These are phyloP conservation scores for Merops nubicus DNA, from an alignment of 2,113 vertebrate species.

Conservation along the genomic window DNA sequence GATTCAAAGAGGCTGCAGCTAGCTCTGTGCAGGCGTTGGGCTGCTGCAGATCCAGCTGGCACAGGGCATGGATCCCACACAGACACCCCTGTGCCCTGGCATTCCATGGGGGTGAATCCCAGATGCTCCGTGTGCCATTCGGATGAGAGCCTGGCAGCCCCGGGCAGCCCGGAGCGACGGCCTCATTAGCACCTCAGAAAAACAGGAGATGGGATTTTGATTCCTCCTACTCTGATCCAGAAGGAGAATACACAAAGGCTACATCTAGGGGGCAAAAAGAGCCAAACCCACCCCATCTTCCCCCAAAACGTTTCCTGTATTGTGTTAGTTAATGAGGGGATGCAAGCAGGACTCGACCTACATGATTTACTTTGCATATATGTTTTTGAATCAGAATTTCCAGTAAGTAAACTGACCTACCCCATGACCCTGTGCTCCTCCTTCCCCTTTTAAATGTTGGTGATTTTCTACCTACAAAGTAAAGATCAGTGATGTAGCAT, in stretches of 20 bases:
- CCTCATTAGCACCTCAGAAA: not conserved
- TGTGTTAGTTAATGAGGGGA: not conserved
- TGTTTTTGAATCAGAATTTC: conserved; percentile 12
- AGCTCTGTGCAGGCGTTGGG: not conserved
- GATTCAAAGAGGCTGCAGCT: not conserved
- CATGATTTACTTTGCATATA: not conserved
- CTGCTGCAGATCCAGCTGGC: not conserved
- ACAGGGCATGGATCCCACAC: not conserved
- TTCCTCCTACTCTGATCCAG: not conserved
- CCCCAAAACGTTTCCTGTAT: not conserved
- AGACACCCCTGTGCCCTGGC: not conserved
- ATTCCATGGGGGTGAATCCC: conserved; percentile 4
- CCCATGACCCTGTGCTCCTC: not conserved
- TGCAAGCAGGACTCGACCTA: not conserved
- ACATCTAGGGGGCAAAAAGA: not conserved
- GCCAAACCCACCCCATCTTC: not conserved
- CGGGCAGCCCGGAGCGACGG: not conserved
- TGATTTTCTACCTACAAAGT: not conserved
- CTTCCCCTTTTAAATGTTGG: not conserved
- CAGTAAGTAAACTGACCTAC: conserved; percentile 3
- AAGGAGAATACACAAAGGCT: not conserved
- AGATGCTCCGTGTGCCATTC: not conserved
- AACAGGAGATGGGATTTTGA: not conserved
- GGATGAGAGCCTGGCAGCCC: not conserved
- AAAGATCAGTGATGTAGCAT: not conserved